Percentiles rank a stretch among this genome's conserved stretches.
These are phyloP conservation scores for Drosophila fulvimacula DNA, from an alignment of 2,888 invertebrate species.

Conservation along the genomic window DNA sequence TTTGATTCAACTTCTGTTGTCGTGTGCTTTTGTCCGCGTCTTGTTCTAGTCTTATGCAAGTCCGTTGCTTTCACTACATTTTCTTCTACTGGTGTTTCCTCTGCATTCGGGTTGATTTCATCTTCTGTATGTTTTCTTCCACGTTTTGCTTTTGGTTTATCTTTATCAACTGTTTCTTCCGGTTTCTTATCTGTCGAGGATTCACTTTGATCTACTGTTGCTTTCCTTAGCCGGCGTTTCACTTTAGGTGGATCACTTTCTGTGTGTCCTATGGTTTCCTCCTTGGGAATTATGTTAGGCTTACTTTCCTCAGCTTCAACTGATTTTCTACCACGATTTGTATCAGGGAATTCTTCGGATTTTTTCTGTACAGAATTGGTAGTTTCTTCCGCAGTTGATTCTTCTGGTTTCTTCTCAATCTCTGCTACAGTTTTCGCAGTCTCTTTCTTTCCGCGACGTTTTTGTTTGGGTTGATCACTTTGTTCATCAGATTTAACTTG, in stretches of 20 bases:
- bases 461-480: neutral
- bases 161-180: neutral
- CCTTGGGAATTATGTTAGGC: neutral
- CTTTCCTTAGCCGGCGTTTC: neutral
- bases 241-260: neutral
- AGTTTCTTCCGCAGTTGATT: neutral
- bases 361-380: neutral
- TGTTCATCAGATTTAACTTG: neutral
- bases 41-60: conserved; percentile 4
- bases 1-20: neutral
- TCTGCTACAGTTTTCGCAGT: neutral
- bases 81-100: neutral
- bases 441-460: conserved; percentile 1
- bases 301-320: neutral
- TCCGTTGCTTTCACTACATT: neutral
- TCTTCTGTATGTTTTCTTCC: conserved; percentile 26
- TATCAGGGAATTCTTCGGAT: neutral
- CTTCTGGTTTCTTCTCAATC: neutral
- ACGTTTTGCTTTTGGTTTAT: conserved; percentile 11
- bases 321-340: neutral
- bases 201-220: neutral
- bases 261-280: neutral
- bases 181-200: neutral
- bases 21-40: conserved; percentile 1
- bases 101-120: neutral